phyloP scores from a whole-genome alignment of 2,113 vertebrate genomes.

The Atherinomorus stipes region DNA sequence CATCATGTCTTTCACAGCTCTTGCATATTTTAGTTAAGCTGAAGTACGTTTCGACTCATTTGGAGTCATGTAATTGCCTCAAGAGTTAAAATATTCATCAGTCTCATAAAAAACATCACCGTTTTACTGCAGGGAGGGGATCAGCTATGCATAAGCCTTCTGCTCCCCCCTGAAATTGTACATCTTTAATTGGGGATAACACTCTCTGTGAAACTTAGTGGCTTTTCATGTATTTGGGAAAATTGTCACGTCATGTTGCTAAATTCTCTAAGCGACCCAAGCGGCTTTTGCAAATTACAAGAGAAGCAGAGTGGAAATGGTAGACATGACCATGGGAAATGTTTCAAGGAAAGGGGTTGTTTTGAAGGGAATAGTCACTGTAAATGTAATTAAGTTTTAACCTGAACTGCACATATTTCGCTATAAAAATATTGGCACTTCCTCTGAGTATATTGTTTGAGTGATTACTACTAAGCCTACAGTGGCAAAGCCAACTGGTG shows the following conservation, averaged over 20 bases:
- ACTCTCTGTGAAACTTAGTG: constrained; percentile 56
- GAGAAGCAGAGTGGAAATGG: constrained; percentile 52
- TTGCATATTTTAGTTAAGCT: constrained; percentile 66
- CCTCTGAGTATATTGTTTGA: constrained; percentile 12
- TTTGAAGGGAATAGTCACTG: constrained; percentile 37
- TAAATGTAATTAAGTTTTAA: constrained; percentile 51
- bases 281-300: constrained; percentile 49
- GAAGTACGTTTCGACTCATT: constrained; percentile 68
- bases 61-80: constrained; percentile 74
- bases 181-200: constrained; percentile 64
- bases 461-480: neutral
- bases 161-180: constrained; percentile 57
- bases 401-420: constrained; percentile 26
- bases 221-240: constrained; percentile 67
- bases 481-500: constrained; percentile 6
- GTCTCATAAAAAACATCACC: constrained; percentile 62
- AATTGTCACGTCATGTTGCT: constrained; percentile 63
- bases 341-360: constrained; percentile 41
- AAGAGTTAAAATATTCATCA: constrained; percentile 81
- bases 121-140: constrained; percentile 66
- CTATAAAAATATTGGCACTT: constrained; percentile 19
- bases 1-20: constrained; percentile 62
- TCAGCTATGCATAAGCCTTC: constrained; percentile 66
- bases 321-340: constrained; percentile 57
- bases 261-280: constrained; percentile 47